Conservation (phyloP, 1,140 invertebrate species). For the Drosophila trapezifrons region DNA sequence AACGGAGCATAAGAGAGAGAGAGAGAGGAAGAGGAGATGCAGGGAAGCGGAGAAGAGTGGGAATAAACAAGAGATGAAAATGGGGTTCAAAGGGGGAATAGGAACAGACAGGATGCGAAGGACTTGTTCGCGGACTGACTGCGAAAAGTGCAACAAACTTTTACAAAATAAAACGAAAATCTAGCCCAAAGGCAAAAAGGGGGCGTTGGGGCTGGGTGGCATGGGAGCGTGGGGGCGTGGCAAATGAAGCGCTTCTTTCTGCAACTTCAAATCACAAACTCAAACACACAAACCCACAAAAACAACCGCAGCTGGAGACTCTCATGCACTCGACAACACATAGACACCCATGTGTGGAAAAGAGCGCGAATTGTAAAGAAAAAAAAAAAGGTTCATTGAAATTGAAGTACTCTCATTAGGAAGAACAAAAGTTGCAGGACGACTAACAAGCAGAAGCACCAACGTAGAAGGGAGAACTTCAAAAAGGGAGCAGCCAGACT, state of each 20-base stretch:
- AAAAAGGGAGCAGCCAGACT: constrained; percentile 13
- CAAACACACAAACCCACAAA: constrained; percentile 19
- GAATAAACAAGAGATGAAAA: not conserved
- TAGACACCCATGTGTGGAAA: constrained; percentile 32
- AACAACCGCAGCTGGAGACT: constrained; percentile 27
- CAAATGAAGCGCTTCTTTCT: constrained; percentile 52
- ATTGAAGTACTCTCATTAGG: constrained; percentile 74
- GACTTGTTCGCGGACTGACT: constrained; percentile 45
- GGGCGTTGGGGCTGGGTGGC: not conserved
- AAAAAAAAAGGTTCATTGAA: constrained; percentile 37
- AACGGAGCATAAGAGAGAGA: not conserved
- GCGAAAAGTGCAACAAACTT: constrained; percentile 80
- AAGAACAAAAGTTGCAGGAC: constrained; percentile 50
- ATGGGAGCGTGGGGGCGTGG: constrained; percentile 14
- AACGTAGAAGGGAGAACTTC: constrained; percentile 3
- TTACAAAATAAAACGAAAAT: constrained; percentile 66
- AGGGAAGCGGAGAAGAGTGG: not conserved
- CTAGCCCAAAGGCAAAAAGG: constrained; percentile 30
- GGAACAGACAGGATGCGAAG: constrained; percentile 43
- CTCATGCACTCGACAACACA: not conserved
- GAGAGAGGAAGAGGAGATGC: not conserved
- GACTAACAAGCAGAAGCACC: not conserved
- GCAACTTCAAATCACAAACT: constrained; percentile 49
- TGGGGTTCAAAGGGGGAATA: constrained; percentile 17
- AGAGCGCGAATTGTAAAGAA: constrained; percentile 28